Base-by-base conservation (phyloP, 2,113 vertebrate species). In the Gallinago undulata region DNA sequence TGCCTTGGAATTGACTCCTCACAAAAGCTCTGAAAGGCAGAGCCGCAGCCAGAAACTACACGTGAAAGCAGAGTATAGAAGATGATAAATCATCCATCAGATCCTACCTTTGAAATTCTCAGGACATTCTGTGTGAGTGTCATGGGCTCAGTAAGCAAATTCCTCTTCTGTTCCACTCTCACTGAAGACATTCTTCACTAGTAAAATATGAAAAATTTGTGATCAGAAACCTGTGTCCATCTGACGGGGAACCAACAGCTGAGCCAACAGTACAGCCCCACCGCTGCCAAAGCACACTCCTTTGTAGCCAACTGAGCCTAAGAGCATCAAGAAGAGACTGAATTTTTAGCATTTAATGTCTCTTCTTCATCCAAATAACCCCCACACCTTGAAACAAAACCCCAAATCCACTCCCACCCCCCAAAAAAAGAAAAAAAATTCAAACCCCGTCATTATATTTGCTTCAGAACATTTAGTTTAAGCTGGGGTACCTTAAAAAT, bases 111-210 rank as follows among this genome's bases (percentile, higher is more conserved):
- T 37, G 27, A 35, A 55, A 60, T 39, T 28, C n/a, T 18, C 51
- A 70, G 78, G 66, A 8, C 22, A 39, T 50, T 48, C 37, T n/a
- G 33, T 39, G 17, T 0, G 0, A 47, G 16, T 0, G 1, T 63
- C 53, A 37, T 19, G 30, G 48, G 37, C 56, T 48, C 72, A 75
- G 30, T 45, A 25, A 56, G 11, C 45, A 87, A 74, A 92, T 30
- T 21, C 0, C 30, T 79, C 56, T 41, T 19, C 30, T 51, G 13
- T 50, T 74, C 66, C 39, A 33, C 33, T 79, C 35, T 30, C 35
- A 51, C 37, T 56, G 50, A 70, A 41, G 17, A 35, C 21, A 41
- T 50, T 82, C n/a, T 57, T 59, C 73, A 63, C 0, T 3, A 55
- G 19, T 56, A 9, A 73, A 77, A 81, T 69, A 50, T 0, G 7